Conservation (phyloP, 1,140 invertebrate genomes). For the Bradynema listronoti region DNA sequence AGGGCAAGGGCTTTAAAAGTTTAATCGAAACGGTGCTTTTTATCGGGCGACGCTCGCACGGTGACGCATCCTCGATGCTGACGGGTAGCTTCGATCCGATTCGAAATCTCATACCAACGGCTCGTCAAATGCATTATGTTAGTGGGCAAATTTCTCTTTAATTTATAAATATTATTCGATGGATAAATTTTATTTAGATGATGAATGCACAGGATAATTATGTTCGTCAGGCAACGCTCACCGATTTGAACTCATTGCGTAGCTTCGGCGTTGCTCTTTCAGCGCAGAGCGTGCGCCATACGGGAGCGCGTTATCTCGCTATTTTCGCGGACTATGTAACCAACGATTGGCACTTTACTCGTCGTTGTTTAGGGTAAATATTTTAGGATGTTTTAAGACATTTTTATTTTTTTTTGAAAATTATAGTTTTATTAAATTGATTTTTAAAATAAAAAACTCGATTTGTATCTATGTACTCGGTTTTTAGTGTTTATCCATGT, state of each 20-base stretch:
- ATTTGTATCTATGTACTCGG: no score
- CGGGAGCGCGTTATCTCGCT: constrained; percentile 21
- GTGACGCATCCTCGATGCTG: constrained; percentile 16
- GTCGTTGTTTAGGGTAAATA: constrained; percentile 26
- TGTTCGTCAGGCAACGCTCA: constrained; percentile 25
- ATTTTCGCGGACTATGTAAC: constrained; percentile 40
- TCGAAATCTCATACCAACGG: constrained; percentile 27
- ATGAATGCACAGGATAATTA: constrained; percentile 25
- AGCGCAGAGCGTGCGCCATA: constrained; percentile 34
- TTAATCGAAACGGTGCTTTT: constrained; percentile 48
- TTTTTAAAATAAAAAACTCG: no score
- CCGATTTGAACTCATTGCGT: constrained; percentile 31
- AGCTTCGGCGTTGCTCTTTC: constrained; percentile 33
- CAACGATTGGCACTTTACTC: constrained; percentile 42
- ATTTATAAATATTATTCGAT: background rate
- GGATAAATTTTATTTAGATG: constrained; percentile 10
- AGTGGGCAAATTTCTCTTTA: constrained; percentile 4
- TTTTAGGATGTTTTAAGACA: constrained; percentile 6
- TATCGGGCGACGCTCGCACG: constrained; percentile 43
- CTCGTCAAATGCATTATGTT: constrained; percentile 26
- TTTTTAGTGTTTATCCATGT: no score
- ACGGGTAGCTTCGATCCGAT: constrained; percentile 35
- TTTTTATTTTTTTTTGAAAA: no score
- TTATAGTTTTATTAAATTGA: no score
- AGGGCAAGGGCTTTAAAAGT: constrained; percentile 48